phyloP scores from a whole-genome alignment of 2,797 vertebrate species.

The Galaxias olidus region DNA sequence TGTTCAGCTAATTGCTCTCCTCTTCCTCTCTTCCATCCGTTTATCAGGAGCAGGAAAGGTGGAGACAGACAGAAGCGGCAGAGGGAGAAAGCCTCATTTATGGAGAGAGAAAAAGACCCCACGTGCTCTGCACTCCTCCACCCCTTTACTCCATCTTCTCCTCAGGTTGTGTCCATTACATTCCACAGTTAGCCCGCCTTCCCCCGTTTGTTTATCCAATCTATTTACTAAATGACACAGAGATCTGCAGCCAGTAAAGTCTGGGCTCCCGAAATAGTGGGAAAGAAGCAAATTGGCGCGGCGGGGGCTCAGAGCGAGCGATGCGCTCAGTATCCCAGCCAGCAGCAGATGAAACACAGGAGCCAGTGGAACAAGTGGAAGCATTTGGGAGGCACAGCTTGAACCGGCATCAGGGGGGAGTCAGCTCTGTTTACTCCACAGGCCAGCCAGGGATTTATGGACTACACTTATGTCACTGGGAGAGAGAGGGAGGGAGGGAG shows the following conservation, averaged over 20 bases:
- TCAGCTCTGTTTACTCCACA: neutral
- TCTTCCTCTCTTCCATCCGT: too few relatives aligned
- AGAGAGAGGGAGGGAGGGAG: neutral
- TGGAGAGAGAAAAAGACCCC: neutral
- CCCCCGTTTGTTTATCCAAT: slow-evolving; percentile 57
- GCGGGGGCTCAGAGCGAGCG: slow-evolving; percentile 48
- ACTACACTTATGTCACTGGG: neutral
- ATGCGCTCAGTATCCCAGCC: slow-evolving; percentile 45
- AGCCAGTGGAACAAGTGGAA: slow-evolving; percentile 24
- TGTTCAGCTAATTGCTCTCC: too few relatives aligned
- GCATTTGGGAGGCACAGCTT: slow-evolving; percentile 23
- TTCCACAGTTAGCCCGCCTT: slow-evolving; percentile 42
- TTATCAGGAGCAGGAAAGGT: too few relatives aligned
- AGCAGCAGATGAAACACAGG: slow-evolving; percentile 28
- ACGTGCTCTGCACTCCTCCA: neutral
- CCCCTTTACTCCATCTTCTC: neutral
- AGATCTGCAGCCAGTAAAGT: slow-evolving; percentile 49
- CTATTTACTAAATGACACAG: slow-evolving; percentile 62
- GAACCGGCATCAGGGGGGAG: slow-evolving; percentile 29
- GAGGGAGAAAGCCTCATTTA: neutral
- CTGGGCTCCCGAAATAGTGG: slow-evolving; percentile 46
- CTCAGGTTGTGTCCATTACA: neutral
- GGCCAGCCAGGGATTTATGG: neutral
- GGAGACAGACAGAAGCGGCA: too few relatives aligned
- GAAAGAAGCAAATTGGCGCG: slow-evolving; percentile 55